Evolutionary conservation across 2,113 vertebrate genomes (phyloP).

Genomic region (Microcebus lehilahytsara): DNA sequence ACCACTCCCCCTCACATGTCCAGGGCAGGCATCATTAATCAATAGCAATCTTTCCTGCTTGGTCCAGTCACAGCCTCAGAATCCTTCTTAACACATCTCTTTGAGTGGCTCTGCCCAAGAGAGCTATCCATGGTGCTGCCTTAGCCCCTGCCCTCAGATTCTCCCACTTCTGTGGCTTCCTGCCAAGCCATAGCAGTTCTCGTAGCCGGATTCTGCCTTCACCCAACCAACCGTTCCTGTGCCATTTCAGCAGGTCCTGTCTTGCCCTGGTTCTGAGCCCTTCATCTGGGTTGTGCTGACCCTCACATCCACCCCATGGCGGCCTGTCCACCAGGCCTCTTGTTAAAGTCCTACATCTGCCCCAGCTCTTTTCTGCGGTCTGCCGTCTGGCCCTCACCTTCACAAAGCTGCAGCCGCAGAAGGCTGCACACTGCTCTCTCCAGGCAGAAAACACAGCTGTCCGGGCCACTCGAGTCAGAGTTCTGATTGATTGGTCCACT

Average conservation of each 20-base stretch:
- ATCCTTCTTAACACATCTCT: background rate
- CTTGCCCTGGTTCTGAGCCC: background rate
- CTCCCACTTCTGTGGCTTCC: background rate
- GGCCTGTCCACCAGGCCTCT: background rate
- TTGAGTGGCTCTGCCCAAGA: accelerated
- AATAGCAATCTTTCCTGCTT: background rate
- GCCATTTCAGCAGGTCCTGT: background rate
- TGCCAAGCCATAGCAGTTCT: background rate
- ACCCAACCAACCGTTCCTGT: background rate
- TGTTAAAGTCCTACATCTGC: background rate
- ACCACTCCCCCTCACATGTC: no score
- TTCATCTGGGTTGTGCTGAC: background rate
- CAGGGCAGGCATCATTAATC: background rate
- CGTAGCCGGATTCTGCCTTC: background rate
- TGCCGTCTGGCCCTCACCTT: background rate
- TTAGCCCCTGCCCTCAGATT: background rate
- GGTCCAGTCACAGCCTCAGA: background rate
- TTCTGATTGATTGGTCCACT: background rate
- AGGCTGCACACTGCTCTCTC: background rate
- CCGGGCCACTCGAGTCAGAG: background rate
- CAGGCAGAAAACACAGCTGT: background rate
- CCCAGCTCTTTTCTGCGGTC: background rate
- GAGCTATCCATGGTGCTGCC: slow-evolving; percentile 57
- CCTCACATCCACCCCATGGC: background rate
- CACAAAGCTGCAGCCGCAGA: background rate